A percentile compares a stretch with the other conserved stretches of the same genome.
phyloP scores from a whole-genome alignment of 2,797 vertebrate genomes.

The Sebastes melanostomus region DNA sequence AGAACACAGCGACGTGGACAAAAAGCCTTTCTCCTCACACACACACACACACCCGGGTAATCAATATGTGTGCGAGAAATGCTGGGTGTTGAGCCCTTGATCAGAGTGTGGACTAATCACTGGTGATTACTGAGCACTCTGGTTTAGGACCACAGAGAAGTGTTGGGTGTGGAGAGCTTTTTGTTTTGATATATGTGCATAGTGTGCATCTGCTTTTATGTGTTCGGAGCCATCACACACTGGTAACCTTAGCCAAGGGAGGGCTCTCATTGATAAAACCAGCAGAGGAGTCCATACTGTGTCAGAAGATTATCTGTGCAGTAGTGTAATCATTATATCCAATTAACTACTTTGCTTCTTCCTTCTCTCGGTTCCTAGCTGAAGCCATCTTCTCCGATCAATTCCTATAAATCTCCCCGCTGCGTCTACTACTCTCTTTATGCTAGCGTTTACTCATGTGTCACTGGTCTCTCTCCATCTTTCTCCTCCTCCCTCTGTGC shows the following conservation, averaged over 20 bases:
- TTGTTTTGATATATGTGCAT: slow-evolving; percentile 21
- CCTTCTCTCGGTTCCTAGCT: slow-evolving; percentile 28
- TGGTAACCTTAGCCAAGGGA: slow-evolving; percentile 32
- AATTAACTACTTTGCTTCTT: slow-evolving; percentile 56
- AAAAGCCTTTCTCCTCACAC: slow-evolving; percentile 20
- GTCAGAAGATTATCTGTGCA: slow-evolving; percentile 61
- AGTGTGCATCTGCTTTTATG: slow-evolving; percentile 28
- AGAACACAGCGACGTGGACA: slow-evolving; percentile 36
- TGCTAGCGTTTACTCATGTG: slow-evolving; percentile 46
- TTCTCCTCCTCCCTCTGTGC: slow-evolving; percentile 59
- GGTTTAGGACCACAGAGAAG: slow-evolving; percentile 24
- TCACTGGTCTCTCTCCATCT: slow-evolving; percentile 50
- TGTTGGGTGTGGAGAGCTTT: slow-evolving; percentile 9
- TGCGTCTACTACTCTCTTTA: slow-evolving; percentile 50
- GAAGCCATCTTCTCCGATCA: slow-evolving; percentile 64
- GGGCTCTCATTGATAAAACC: slow-evolving; percentile 40
- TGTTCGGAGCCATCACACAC: slow-evolving; percentile 3
- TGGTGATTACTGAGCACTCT: slow-evolving; percentile 59
- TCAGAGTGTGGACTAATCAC: slow-evolving; percentile 64
- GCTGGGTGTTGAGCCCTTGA: slow-evolving; percentile 55
- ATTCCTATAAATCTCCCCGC: slow-evolving; percentile 50
- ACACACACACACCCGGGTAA: slow-evolving; percentile 18
- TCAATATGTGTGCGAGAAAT: slow-evolving; percentile 49
- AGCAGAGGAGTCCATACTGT: slow-evolving; percentile 44
- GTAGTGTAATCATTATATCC: slow-evolving; percentile 64